A percentile compares a stretch with the other conserved stretches of the same genome.
phyloP scores from a whole-genome alignment of 2,113 vertebrate genomes.

The Myocastor coypus region DNA sequence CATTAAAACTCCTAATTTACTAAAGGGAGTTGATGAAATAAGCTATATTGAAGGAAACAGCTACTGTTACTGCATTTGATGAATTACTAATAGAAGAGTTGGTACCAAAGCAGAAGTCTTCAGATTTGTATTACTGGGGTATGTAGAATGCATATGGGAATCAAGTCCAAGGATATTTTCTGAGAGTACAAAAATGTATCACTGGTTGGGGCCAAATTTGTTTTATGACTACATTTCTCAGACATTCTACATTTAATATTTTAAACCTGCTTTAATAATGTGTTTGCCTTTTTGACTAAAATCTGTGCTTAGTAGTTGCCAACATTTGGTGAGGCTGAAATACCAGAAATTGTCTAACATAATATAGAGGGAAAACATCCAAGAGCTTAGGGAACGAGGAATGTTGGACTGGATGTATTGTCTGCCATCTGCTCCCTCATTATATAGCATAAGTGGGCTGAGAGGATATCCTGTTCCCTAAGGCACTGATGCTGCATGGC shows the following conservation, averaged over 20 bases:
- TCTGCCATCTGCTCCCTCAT: constrained; percentile 44
- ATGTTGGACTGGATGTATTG: neutral
- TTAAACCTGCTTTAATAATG: constrained; percentile 69
- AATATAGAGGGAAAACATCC: neutral
- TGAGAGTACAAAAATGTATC: neutral
- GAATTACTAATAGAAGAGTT: constrained; percentile 1
- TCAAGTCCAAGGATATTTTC: neutral
- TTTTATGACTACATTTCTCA: neutral
- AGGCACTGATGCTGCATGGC: neutral
- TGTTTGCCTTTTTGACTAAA: constrained; percentile 59
- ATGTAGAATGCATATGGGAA: neutral
- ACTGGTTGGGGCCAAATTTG: neutral
- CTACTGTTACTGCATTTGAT: neutral
- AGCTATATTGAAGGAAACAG: neutral
- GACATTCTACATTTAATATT: constrained; percentile 48
- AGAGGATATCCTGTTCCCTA: neutral
- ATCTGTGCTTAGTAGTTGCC: constrained; percentile 34
- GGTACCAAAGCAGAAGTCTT: neutral
- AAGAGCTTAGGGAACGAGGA: constrained; percentile 38
- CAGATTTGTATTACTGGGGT: neutral
- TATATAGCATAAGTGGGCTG: neutral
- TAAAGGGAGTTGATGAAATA: neutral
- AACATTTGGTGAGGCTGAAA: constrained; percentile 45
- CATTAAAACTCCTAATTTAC: neutral
- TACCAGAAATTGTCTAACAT: constrained; percentile 50